Evolutionary conservation across 1,140 invertebrate genomes (phyloP).

Genomic region (Brachionus plicatilis): DNA sequence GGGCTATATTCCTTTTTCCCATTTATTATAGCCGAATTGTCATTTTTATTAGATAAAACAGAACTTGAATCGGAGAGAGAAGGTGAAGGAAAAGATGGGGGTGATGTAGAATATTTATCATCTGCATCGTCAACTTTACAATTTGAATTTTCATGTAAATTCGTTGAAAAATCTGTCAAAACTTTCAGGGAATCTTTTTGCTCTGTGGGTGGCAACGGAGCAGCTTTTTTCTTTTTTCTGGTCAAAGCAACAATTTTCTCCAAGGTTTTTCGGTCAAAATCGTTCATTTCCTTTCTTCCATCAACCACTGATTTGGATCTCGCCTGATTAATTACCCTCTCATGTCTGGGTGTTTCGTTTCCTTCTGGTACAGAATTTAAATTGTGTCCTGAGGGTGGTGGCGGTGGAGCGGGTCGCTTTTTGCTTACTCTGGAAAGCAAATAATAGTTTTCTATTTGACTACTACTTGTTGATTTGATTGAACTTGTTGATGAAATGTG

Average conservation of each 20-base stretch:
- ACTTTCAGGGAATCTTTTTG: neutral
- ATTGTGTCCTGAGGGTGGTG: neutral
- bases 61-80: conserved; percentile 5
- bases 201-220: conserved; percentile 16
- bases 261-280: neutral
- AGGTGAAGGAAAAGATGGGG: neutral
- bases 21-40: neutral
- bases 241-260: conserved; percentile 1
- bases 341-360: neutral
- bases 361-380: neutral
- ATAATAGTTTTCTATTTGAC: neutral
- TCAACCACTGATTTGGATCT: conserved; percentile 22
- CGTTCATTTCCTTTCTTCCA: neutral
- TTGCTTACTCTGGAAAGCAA: neutral
- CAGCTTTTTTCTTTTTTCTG: conserved; percentile 28
- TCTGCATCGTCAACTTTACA: neutral
- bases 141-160: neutral
- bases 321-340: neutral
- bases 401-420: conserved; percentile 14
- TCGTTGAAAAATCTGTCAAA: neutral
- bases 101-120: neutral
- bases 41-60: neutral
- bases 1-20: neutral
- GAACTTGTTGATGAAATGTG: neutral
- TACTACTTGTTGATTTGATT: neutral